A percentile compares a stretch with the other conserved stretches of the same genome.
These are phyloP conservation scores for Pyrochroa serraticornis DNA, from an alignment of 2,888 invertebrate species.

Conservation along the genomic window DNA sequence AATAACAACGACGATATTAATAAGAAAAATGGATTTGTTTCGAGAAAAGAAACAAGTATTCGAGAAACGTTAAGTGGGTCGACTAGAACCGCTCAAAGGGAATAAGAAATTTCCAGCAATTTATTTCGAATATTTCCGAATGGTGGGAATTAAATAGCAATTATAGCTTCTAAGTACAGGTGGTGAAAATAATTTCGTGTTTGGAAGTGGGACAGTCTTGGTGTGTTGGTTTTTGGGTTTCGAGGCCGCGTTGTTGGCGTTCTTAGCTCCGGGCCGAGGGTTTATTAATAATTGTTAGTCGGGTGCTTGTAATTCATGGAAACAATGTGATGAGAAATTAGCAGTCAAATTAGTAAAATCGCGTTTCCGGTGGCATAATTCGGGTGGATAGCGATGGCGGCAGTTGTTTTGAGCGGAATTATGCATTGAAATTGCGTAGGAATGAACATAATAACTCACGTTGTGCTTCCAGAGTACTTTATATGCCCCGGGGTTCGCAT, in stretches of 20 bases:
- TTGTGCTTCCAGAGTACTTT: slow-evolving; percentile 83
- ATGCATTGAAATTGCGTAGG: slow-evolving; percentile 31
- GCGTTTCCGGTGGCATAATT: slow-evolving; percentile 25
- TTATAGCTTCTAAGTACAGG: too few species aligned
- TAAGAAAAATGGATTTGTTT: too few species aligned
- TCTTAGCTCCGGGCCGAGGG: not conserved
- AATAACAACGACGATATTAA: too few species aligned
- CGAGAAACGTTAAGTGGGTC: too few species aligned
- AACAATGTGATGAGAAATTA: slow-evolving; percentile 31
- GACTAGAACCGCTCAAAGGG: too few species aligned
- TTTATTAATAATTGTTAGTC: slow-evolving; percentile 19
- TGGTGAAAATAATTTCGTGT: too few species aligned
- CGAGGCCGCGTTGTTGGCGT: not conserved
- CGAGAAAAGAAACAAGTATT: too few species aligned
- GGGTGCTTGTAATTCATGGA: slow-evolving; percentile 17
- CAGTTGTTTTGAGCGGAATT: slow-evolving; percentile 30
- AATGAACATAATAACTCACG: slow-evolving; percentile 63
- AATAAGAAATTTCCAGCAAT: too few species aligned
- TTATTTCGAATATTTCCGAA: too few species aligned
- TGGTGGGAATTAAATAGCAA: too few species aligned
- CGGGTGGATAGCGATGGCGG: slow-evolving; percentile 9
- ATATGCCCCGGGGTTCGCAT: slow-evolving; percentile 78
- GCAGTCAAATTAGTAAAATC: slow-evolving; percentile 29
- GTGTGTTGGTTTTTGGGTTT: too few species aligned
- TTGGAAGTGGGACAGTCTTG: too few species aligned